Evolutionary conservation across 2,113 vertebrate genomes (phyloP), one percentile per base, ranked within the genome.

Genomic region (Megaceryle maxima): DNA sequence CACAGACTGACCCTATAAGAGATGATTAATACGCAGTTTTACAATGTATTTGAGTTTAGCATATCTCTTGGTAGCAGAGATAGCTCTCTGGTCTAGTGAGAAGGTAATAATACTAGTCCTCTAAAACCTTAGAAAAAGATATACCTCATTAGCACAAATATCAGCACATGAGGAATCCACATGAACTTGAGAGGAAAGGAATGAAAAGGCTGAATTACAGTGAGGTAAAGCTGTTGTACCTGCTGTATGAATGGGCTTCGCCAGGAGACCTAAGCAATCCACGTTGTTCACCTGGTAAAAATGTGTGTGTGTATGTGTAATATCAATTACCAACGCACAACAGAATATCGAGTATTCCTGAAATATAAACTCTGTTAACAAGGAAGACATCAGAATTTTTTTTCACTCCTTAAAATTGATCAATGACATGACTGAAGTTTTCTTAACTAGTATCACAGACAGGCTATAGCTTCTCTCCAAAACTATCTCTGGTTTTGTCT

Each of bases 231-330:
- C 19, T 73, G n/a, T 46, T 70, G 46, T 11, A 12, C 3, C 0
- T 17, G 5, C 25, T 22, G 4, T 56, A 70, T 57, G 53, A 62
- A 29, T 2, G 28, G 48, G 46, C 48, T 75, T 76, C 73, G 17
- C 53, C 53, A 66, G 39, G 19, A 82, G 13, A 77, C 33, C 53
- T 18, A 11, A 70, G 55, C 35, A 46, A 14, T 17, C 33, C 68
- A 6, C 43, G 16, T 35, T 64, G 16, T 20, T 59, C n/a, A 50
- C 16, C 56, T n/a, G 9, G 5, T 46, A 10, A 56, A 60, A 56
- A 59, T 6, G 16, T 1, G 0, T 11, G 1, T 50, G 17, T 56
- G 8, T 41, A 10, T 19, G 24, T 37, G 19, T 31, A 16, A 39
- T 28, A 50, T 15, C 43, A 67, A 51, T 24, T 60, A 51, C 56